phyloP scores from a whole-genome alignment of 2,888 invertebrate species.

The Parnassius glacialis region DNA sequence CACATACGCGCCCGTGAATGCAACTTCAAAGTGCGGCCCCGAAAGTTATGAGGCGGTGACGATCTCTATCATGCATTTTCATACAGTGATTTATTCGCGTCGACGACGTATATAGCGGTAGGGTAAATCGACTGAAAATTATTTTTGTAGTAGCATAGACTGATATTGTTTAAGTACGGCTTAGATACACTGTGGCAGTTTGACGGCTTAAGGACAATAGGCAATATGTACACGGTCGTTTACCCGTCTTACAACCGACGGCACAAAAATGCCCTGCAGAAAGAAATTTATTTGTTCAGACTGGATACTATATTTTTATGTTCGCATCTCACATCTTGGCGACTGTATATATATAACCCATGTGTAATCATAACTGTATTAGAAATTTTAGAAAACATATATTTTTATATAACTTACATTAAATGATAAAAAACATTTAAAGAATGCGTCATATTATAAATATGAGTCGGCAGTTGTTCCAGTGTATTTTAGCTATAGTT shows the following conservation, averaged over 20 bases:
- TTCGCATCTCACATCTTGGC: neutral
- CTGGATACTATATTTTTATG: neutral
- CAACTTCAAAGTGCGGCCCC: neutral
- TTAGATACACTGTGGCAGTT: constrained; percentile 33
- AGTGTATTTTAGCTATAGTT: constrained; percentile 38
- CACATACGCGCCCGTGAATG: constrained; percentile 37
- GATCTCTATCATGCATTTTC: constrained; percentile 71
- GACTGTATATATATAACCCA: constrained; percentile 5
- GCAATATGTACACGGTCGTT: constrained; percentile 2
- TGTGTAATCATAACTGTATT: neutral
- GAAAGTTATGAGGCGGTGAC: neutral
- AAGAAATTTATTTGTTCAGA: no score
- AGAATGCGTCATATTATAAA: constrained; percentile 12
- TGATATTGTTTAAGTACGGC: constrained; percentile 71
- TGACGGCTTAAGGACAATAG: constrained; percentile 10
- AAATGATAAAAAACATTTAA: constrained; percentile 10
- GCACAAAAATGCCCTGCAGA: neutral
- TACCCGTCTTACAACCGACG: constrained; percentile 2
- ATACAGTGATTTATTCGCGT: constrained; percentile 45
- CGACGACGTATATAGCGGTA: constrained; percentile 63
- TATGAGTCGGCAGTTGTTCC: constrained; percentile 23
- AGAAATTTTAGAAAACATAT: constrained; percentile 19
- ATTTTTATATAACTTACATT: constrained; percentile 18
- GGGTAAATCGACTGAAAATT: constrained; percentile 79
- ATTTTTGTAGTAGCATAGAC: constrained; percentile 81